Base-by-base conservation (phyloP, 2,888 invertebrate genomes). In the Clepsis dumicolana region DNA sequence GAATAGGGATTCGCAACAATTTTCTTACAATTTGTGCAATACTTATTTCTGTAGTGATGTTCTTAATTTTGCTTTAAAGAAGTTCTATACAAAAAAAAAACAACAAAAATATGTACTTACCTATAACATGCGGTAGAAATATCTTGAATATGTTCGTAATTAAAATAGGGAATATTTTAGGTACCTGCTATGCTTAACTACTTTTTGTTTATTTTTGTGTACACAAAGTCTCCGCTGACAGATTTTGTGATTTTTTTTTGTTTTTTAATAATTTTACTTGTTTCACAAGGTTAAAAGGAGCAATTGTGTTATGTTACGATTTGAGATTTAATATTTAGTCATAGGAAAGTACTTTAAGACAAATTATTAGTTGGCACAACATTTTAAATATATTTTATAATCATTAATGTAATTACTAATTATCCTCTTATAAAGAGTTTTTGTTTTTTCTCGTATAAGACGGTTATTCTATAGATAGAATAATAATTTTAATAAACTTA, bases 321-420 rank as follows among this genome's bases (percentile, higher is more conserved):
- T 48, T 48, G 21, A 21, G 21, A 48, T 48, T 10, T 16, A 53
- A 1, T 16, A 10, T 1, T 10, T 53, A 53, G 18, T 18, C 18
- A 32, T 54, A 18, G n/a, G n/a, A n/a, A n/a, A 29, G 21, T 56
- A 56, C 24, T 56, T 35, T 21, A 56, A 24, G 21, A 35, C 10
- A 25, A 54, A 54, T 66, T 56, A 66, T 73, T 77, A 73, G 77
- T 75, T 74, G 74, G 74, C 72, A 14, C 24, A 14, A 35, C 50
- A 61, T 52, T 44, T 54, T 4, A 70, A 70, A 66, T 65, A 27
- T 65, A 24, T 57, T 64, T 50, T 52, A 41, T 53, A 65, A 48
- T 57, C 24, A 27, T 18, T 32, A 35, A n/a, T n/a, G n/a, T n/a
- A n/a, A n/a, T 52, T 27, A 52, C 7, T 54, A 32, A 18, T 56